A percentile compares a stretch with the other conserved stretches of the same genome.
These are phyloP conservation scores for Lasioglossum villosulum DNA, from an alignment of 2,888 invertebrate species.

Conservation along the genomic window DNA sequence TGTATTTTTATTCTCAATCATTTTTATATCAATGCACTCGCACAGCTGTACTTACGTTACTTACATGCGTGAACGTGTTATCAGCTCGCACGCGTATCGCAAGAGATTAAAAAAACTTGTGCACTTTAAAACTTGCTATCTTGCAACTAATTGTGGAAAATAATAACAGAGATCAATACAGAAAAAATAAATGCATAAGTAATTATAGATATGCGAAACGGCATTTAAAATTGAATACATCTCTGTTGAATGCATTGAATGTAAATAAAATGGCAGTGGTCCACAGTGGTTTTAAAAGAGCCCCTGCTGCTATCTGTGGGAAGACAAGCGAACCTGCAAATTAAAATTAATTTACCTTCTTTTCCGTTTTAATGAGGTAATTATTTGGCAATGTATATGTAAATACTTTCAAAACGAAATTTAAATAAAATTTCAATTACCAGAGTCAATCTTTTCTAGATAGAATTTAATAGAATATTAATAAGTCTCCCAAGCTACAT, in stretches of 20 bases:
- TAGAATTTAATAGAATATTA: background rate
- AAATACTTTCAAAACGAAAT: background rate
- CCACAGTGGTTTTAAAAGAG: background rate
- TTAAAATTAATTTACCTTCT: slow-evolving; percentile 11
- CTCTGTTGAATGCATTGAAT: background rate
- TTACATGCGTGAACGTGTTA: background rate
- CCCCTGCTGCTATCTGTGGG: slow-evolving; percentile 18
- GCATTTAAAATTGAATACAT: background rate
- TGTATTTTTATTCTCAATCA: slow-evolving; percentile 9
- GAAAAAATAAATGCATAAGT: background rate
- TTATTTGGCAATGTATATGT: background rate
- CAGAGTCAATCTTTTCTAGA: background rate
- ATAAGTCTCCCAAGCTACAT: background rate
- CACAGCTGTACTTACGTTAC: background rate
- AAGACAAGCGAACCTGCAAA: background rate
- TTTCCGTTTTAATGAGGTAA: background rate
- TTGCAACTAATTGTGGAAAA: background rate
- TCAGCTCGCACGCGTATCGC: slow-evolving; percentile 2
- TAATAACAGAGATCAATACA: slow-evolving; percentile 13
- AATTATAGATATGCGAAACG: background rate
- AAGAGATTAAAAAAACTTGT: slow-evolving; percentile 4
- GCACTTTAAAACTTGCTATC: slow-evolving; percentile 13
- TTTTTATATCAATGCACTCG: slow-evolving; percentile 3
- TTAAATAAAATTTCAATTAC: background rate
- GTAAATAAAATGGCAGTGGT: background rate